A percentile compares a stretch with the other conserved stretches of the same genome.
Evolutionary conservation across 2,888 invertebrate genomes (phyloP).

Genomic region (Disparrhopalites patrizii): DNA sequence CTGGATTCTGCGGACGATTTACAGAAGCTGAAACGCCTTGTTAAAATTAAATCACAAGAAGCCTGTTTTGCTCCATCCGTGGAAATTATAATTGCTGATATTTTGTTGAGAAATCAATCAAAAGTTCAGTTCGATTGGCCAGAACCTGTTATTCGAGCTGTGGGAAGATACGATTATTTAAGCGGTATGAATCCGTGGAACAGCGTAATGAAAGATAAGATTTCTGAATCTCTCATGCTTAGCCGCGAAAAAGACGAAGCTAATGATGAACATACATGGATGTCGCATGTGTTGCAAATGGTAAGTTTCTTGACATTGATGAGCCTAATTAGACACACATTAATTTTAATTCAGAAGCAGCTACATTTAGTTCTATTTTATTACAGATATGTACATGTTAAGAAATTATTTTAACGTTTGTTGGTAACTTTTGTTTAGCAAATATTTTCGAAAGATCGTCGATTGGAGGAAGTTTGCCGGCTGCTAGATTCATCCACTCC

Average conservation of each 20-base stretch:
- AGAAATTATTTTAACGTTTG: too few relatives aligned
- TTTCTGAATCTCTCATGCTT: conserved; percentile 34
- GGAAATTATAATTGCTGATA: conserved; percentile 43
- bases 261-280: conserved; percentile 41
- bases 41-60: conserved; percentile 30
- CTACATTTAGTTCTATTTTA: too few relatives aligned
- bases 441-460: conserved; percentile 43
- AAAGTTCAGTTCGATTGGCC: conserved; percentile 42
- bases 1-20: conserved; percentile 38
- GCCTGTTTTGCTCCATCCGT: conserved; percentile 41
- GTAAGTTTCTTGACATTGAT: conserved; percentile 30
- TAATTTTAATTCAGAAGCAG: neutral
- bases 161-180: conserved; percentile 42
- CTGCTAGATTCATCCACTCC: conserved; percentile 45
- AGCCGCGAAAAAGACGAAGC: conserved; percentile 34
- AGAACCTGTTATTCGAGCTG: conserved; percentile 33
- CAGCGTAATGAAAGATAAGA: conserved; percentile 32
- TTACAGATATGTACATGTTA: too few relatives aligned
- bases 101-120: conserved; percentile 39
- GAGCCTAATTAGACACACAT: too few relatives aligned
- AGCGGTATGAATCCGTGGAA: conserved; percentile 32
- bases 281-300: conserved; percentile 40
- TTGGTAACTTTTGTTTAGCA: conserved; percentile 22
- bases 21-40: conserved; percentile 33
- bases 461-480: conserved; percentile 47